Conservation (phyloP, 2,113 vertebrate species). For the Ranitomeya variabilis region DNA sequence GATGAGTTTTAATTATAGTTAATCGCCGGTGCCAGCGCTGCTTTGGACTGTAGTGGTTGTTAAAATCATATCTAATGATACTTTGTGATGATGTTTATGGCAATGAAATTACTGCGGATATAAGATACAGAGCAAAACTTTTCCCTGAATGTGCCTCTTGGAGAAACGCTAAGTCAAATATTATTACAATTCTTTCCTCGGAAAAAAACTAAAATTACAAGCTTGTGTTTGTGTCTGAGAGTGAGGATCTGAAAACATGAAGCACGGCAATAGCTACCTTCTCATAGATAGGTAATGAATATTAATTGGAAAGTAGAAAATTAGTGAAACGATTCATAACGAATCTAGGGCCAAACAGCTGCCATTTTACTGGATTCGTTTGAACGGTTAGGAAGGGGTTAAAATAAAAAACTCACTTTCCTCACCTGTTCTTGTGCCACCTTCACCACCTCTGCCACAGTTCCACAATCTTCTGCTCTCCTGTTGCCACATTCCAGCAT, state of each 20-base stretch:
- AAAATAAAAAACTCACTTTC: too few relatives aligned
- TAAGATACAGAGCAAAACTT: slow-evolving; percentile 18
- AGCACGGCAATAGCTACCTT: neutral
- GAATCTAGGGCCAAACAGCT: too few relatives aligned
- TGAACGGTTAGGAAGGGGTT: too few relatives aligned
- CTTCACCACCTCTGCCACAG: too few relatives aligned
- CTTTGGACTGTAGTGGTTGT: slow-evolving; percentile 52
- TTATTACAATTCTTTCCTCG: neutral
- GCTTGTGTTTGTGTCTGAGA: slow-evolving; percentile 1
- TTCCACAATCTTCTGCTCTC: too few relatives aligned
- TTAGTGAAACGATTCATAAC: too few relatives aligned
- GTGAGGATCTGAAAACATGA: neutral
- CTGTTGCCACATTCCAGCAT: too few relatives aligned
- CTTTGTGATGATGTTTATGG: slow-evolving; percentile 35
- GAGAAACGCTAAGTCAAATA: slow-evolving; percentile 27
- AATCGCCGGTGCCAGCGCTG: slow-evolving; percentile 28
- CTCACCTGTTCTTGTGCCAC: too few relatives aligned
- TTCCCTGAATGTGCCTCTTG: neutral
- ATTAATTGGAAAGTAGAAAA: too few relatives aligned
- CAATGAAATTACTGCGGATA: slow-evolving; percentile 37
- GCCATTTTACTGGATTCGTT: too few relatives aligned
- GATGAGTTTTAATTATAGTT: neutral
- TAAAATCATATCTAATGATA: slow-evolving; percentile 50
- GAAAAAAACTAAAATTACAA: neutral
- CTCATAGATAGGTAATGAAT: neutral